A percentile compares a stretch with the other conserved stretches of the same genome.
These are phyloP conservation scores for Andrena haemorrhoa DNA, from an alignment of 2,888 invertebrate species.

Conservation along the genomic window DNA sequence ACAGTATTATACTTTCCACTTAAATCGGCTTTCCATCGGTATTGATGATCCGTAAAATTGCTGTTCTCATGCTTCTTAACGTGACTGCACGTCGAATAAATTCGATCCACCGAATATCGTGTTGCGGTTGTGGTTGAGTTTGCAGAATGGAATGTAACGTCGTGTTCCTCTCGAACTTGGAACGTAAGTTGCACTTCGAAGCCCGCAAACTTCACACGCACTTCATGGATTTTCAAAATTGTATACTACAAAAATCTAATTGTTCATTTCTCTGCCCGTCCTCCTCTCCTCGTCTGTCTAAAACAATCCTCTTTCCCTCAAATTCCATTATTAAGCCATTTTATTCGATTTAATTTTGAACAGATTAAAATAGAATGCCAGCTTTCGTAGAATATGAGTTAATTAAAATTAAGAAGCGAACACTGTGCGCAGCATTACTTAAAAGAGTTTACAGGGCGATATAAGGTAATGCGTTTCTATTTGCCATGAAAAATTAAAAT, in stretches of 20 bases:
- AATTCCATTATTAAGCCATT: too few relatives aligned
- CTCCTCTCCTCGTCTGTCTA: too few relatives aligned
- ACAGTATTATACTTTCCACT: constrained; percentile 1
- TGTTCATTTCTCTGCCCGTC: too few relatives aligned
- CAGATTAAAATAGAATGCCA: too few relatives aligned
- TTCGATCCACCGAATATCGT: constrained; percentile 47
- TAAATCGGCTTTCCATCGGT: constrained; percentile 32
- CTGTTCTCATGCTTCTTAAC: constrained; percentile 43
- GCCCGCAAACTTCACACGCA: too few relatives aligned
- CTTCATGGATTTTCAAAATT: too few relatives aligned
- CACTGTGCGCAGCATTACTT: not conserved
- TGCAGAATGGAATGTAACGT: constrained; percentile 38
- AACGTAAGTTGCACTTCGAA: constrained; percentile 6
- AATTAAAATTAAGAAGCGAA: not conserved
- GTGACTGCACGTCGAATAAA: constrained; percentile 44
- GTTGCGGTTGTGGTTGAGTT: constrained; percentile 47
- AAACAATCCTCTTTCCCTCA: too few relatives aligned
- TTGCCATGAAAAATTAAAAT: not conserved
- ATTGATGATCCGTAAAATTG: constrained; percentile 42
- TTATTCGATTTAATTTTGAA: too few relatives aligned
- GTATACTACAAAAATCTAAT: too few relatives aligned
- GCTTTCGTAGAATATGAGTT: too few relatives aligned
- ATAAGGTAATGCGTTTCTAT: not conserved
- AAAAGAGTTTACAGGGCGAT: not conserved
- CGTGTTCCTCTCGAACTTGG: constrained; percentile 27